Conservation (phyloP, 2,797 vertebrate species). For the Takifugu rubripes region DNA sequence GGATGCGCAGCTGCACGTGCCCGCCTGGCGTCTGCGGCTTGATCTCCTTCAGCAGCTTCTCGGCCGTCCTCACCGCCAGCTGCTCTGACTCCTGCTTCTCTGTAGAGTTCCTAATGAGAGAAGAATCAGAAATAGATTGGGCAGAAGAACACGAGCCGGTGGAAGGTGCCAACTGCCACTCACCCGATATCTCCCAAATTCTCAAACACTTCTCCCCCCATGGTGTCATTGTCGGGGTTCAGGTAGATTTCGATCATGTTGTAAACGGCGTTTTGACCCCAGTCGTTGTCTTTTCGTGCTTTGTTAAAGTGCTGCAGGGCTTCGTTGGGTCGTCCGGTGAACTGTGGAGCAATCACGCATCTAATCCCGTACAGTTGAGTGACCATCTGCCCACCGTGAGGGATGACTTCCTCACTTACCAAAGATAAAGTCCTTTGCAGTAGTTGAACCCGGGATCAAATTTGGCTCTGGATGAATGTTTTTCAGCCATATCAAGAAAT, state of each 20-base stretch:
- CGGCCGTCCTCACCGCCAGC: conserved; percentile 91
- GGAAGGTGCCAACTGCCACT: conserved; percentile 34
- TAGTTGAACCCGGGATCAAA: conserved; percentile 96
- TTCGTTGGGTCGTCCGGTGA: conserved; percentile 91
- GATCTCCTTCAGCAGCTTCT: conserved; percentile 94
- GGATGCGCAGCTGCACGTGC: conserved; percentile 85
- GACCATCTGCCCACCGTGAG: background rate
- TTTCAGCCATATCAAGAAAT: conserved; percentile 92
- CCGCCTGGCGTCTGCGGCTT: conserved; percentile 91
- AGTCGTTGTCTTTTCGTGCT: conserved; percentile 94
- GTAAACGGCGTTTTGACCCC: conserved; percentile 95
- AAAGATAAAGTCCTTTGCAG: conserved; percentile 94
- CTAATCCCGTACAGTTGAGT: background rate
- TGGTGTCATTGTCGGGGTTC: conserved; percentile 95
- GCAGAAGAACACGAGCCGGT: no score
- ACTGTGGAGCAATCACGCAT: conserved; percentile 67
- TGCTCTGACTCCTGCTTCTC: conserved; percentile 97
- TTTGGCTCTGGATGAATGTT: conserved; percentile 84
- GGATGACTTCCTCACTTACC: conserved; percentile 72
- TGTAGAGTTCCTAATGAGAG: conserved; percentile 81
- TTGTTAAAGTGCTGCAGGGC: conserved; percentile 95
- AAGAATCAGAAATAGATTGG: background rate
- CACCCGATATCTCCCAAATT: conserved; percentile 90
- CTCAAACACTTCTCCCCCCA: conserved; percentile 97
- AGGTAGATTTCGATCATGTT: conserved; percentile 99